Evolutionary conservation across 2,113 vertebrate species (phyloP), one percentile per base, ranked within the genome.

Genomic region (Lathamus discolor): DNA sequence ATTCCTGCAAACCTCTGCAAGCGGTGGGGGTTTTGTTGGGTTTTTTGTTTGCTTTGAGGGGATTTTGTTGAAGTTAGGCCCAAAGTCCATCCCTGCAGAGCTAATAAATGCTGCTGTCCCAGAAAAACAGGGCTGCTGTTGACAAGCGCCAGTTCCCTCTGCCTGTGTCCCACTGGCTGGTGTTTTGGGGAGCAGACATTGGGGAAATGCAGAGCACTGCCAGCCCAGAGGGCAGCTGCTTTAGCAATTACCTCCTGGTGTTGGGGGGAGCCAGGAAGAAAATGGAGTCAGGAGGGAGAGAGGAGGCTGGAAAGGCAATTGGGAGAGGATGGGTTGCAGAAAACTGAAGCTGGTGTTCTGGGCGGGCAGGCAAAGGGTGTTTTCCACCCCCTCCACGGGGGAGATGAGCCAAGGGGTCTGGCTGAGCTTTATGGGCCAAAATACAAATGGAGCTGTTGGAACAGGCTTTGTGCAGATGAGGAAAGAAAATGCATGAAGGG

Each of bases 361-460:
- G 67, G 63, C 3, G 4, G 91, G 86, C 83, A 90, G 67, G 83
- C 82, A 82, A 81, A 88, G 92, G 79, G 92, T 96, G 92, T 94
- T 96, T 68, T 93, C 88, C 72, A 46, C 80, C 88, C 77, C 77
- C 63, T 93, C 73, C 83, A 82, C 10, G 62, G 86, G 86, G 93
- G 94, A 93, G 95, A 66, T 86, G 78, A 89, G 96, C 96, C 96
- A 97, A 91, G 81, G 91, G 92, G 67, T 95, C 95, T 96, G 95
- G 76, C 89, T 84, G 82, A 89, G 79, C 76, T 90, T 91, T 69
- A 2, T 64, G 88, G 96, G 96, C 90, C 90, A 89, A 44, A 92
- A 86, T 83, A 72, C 92, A 95, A 55, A 73, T 83, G 8, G 84
- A 93, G 92, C 93, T 93, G 79, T 78, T 96, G 91, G 90, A 93